phyloP scores from a whole-genome alignment of 2,888 invertebrate genomes.

The Cabera pusaria region DNA sequence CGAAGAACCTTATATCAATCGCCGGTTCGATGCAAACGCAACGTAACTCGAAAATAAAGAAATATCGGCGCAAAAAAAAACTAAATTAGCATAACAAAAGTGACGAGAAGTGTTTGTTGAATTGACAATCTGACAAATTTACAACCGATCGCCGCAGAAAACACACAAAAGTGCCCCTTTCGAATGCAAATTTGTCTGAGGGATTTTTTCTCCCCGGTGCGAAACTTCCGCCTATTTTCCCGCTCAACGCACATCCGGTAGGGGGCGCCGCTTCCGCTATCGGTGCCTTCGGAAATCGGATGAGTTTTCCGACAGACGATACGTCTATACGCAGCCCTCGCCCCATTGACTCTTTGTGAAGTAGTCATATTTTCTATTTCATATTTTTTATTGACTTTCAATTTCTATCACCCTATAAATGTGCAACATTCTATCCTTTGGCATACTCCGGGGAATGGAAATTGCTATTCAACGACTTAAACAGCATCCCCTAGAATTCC shows the following conservation, averaged over 20 bases:
- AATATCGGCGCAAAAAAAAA: constrained; percentile 46
- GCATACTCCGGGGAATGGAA: too few species aligned
- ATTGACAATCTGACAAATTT: constrained; percentile 81
- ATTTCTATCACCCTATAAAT: constrained; percentile 27
- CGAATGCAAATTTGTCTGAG: constrained; percentile 76
- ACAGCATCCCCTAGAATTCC: too few species aligned
- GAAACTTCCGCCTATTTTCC: constrained; percentile 82
- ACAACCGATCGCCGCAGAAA: constrained; percentile 71
- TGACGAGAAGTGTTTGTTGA: constrained; percentile 66
- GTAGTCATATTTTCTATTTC: constrained; percentile 65
- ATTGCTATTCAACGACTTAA: too few species aligned
- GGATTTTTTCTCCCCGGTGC: constrained; percentile 63
- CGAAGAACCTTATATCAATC: constrained; percentile 32
- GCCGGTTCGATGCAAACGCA: constrained; percentile 28
- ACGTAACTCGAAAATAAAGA: constrained; percentile 34
- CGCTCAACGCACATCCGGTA: constrained; percentile 76
- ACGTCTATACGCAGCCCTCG: constrained; percentile 58
- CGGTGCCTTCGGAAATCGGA: constrained; percentile 72
- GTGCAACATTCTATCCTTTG: neutral
- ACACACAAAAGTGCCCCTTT: constrained; percentile 75
- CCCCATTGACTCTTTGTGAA: constrained; percentile 53
- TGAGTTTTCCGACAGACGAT: constrained; percentile 58
- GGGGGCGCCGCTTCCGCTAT: constrained; percentile 66
- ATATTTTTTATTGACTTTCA: constrained; percentile 65
- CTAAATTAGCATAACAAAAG: constrained; percentile 78